Base-by-base conservation (phyloP, 2,113 vertebrate genomes). In the Pteropus alecto region DNA sequence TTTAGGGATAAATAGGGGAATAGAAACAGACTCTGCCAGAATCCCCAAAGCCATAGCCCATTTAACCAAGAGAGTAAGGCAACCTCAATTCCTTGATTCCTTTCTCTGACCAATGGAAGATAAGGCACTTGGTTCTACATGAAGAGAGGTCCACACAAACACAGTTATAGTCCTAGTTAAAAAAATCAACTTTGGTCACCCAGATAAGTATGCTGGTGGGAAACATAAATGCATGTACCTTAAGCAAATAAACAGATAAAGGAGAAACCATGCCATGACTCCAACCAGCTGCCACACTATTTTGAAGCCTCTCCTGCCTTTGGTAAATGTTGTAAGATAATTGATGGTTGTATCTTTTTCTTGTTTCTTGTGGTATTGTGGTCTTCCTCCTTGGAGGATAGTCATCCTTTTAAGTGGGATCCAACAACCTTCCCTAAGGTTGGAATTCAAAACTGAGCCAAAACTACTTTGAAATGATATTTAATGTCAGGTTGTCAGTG, bases 351-450 rank as follows among this genome's bases (percentile, higher is more conserved):
- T 94, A 73, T 65, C 96, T 97, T 86, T 91, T 96, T 79, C 96
- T 94, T 96, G 89, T 97, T 73, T 60, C 88, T 98, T 98, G 97
- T 98, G 98, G 98, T 98, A 84, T 97, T 91, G 97, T 97, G 97
- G 96, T 97, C 97, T 97, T 98, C 85, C 93, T 96, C 84, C 95
- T 97, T 79, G 95, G 96, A 98, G 93, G 93, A 93, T 92, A 98
- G 88, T 97, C 41, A 77, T 96, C 83, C 97, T 98, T 98, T 98
- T 90, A 98, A 98, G 97, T 98, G 97, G 83, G 83, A 98, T 97
- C 89, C 95, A 98, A 94, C 81, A 97, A 85, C 79, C 97, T 98
- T 98, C 71, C 97, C 95, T 95, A 97, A 98, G 96, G 97, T 77
- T 95, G 92, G 78, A 95, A 98, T 97, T 97, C 58, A 96, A 97